A percentile compares a stretch with the other conserved stretches of the same genome.
These are phyloP conservation scores for Macrosoma leucophasiata DNA, from an alignment of 2,888 invertebrate genomes.

Conservation along the genomic window DNA sequence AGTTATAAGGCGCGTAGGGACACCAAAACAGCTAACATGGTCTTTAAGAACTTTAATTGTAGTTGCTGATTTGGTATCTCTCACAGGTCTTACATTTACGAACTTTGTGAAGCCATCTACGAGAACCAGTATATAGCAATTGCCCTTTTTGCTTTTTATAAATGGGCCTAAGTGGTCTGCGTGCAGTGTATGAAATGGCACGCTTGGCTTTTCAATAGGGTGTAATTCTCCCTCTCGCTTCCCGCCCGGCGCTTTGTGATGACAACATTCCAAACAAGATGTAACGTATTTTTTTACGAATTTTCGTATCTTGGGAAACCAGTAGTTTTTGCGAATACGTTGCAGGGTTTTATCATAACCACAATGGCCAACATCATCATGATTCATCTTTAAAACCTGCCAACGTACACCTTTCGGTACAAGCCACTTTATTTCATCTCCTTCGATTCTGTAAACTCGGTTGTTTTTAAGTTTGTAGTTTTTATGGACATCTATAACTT, in stretches of 20 bases:
- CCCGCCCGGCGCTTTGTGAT: slow-evolving; percentile 22
- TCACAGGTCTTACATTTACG: slow-evolving; percentile 18
- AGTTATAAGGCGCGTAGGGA: slow-evolving; percentile 20
- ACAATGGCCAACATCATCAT: slow-evolving; percentile 27
- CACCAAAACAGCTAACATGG: slow-evolving; percentile 21
- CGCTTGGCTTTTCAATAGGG: slow-evolving; percentile 20
- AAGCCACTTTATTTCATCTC: slow-evolving; percentile 20
- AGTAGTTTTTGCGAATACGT: slow-evolving; percentile 20
- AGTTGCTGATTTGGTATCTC: slow-evolving; percentile 18
- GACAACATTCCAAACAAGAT: slow-evolving; percentile 23
- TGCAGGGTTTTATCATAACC: slow-evolving; percentile 23
- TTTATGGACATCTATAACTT: slow-evolving; percentile 19
- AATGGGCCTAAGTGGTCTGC: slow-evolving; percentile 27
- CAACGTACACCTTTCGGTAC: slow-evolving; percentile 26
- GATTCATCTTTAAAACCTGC: slow-evolving; percentile 24
- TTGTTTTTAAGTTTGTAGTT: slow-evolving; percentile 24
- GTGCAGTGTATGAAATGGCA: slow-evolving; percentile 28
- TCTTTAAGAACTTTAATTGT: slow-evolving; percentile 18
- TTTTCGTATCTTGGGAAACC: slow-evolving; percentile 26
- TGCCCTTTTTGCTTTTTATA: slow-evolving; percentile 17
- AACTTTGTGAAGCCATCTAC: slow-evolving; percentile 24
- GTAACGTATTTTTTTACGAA: slow-evolving; percentile 24
- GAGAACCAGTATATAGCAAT: slow-evolving; percentile 20
- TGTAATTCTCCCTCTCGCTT: slow-evolving; percentile 20
- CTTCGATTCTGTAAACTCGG: slow-evolving; percentile 14